These are phyloP conservation scores for Nebria salina DNA, from an alignment of 2,888 invertebrate genomes.

Conservation along the genomic window DNA sequence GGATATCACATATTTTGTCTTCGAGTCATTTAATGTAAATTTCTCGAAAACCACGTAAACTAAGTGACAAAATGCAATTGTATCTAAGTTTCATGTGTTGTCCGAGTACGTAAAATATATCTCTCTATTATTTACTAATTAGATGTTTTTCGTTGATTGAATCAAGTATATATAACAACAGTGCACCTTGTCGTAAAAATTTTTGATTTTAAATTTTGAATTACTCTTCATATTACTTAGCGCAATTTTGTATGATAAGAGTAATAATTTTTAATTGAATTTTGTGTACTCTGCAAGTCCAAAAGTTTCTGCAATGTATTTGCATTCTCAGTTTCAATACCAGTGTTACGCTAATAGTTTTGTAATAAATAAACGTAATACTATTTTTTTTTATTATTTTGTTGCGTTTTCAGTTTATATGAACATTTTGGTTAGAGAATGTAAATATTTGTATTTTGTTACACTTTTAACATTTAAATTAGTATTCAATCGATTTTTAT, in stretches of 20 bases:
- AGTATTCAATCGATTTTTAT: not conserved
- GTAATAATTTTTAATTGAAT: not conserved
- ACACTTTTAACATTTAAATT: not conserved
- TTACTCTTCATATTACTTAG: not conserved
- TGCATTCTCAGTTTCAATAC: not conserved
- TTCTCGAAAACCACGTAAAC: slow-evolving; percentile 48
- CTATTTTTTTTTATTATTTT: not conserved
- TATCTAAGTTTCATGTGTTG: slow-evolving; percentile 21
- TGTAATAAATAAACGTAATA: not conserved
- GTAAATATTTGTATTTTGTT: not conserved
- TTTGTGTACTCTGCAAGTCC: not conserved
- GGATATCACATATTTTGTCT: slow-evolving; percentile 62
- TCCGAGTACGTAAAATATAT: slow-evolving; percentile 60
- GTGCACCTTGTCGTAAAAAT: slow-evolving; percentile 65
- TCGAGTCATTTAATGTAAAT: slow-evolving; percentile 66
- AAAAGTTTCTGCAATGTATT: not conserved
- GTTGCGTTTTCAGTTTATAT: too few relatives aligned
- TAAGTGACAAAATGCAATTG: slow-evolving; percentile 33
- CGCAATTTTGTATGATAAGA: not conserved
- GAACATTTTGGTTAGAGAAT: not conserved
- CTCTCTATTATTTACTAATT: slow-evolving; percentile 57
- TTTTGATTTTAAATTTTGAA: slow-evolving; percentile 51
- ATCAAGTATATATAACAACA: slow-evolving; percentile 67
- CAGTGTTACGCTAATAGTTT: not conserved
- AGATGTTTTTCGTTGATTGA: slow-evolving; percentile 65